Conservation (phyloP, 2,113 vertebrate genomes). For the Campylomormyrus tamandua region DNA sequence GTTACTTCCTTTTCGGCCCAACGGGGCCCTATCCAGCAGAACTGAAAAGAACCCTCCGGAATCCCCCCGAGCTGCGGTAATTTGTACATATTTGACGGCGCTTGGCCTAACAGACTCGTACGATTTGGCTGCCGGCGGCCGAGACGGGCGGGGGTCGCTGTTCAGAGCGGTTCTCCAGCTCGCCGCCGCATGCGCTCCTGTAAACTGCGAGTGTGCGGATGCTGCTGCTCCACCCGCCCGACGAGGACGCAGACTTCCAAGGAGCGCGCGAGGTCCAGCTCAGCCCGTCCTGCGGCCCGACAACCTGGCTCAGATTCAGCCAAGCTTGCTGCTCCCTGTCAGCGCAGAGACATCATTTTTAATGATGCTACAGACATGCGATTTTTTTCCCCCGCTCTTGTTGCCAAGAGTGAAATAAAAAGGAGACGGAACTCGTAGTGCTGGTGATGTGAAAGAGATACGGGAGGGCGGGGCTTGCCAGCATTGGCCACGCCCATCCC, state of each 20-base stretch:
- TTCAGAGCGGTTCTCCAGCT: not conserved
- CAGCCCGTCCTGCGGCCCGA: not conserved
- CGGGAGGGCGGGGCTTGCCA: not conserved
- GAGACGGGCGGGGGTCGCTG: not conserved
- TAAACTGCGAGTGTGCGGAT: not conserved
- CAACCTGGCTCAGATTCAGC: not conserved
- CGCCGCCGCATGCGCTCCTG: not conserved
- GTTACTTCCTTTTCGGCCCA: not conserved
- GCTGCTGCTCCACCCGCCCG: not conserved
- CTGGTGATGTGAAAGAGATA: not conserved
- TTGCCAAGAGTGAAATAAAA: not conserved
- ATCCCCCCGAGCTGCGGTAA: not conserved
- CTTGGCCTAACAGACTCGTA: not conserved
- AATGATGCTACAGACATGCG: not conserved
- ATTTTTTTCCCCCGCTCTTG: not conserved
- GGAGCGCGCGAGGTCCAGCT: not conserved
- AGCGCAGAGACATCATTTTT: not conserved
- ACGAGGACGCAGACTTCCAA: not conserved
- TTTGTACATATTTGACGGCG: not conserved
- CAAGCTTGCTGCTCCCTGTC: not conserved
- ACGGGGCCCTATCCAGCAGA: not conserved
- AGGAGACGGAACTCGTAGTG: not conserved
- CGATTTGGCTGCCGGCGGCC: not conserved
- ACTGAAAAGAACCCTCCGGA: not conserved
- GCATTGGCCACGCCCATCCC: not conserved